Conservation (phyloP, 1,140 invertebrate species). For the Drosophila persimilis region DNA sequence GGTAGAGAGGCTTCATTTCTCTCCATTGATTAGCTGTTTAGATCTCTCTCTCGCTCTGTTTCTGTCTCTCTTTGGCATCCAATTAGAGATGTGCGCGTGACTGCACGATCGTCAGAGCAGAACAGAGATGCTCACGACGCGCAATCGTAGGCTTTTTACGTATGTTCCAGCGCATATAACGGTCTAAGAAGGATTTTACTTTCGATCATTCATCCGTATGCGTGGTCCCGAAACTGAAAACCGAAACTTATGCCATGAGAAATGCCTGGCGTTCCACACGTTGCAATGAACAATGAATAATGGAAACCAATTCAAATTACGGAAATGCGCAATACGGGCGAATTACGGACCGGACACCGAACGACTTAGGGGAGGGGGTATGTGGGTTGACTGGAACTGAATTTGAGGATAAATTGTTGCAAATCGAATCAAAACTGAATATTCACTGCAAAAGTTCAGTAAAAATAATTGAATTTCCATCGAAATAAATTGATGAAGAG, state of each 20-base stretch:
- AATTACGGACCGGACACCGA: too few species aligned
- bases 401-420: neutral
- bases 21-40: neutral
- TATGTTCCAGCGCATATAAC: conserved; percentile 1
- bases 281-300: conserved; percentile 9
- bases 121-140: neutral
- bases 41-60: neutral
- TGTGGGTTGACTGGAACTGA: neutral
- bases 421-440: neutral
- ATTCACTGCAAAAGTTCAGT: too few species aligned
- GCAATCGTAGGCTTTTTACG: conserved; percentile 5
- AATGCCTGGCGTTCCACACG: conserved; percentile 2
- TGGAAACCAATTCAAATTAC: conserved; percentile 22
- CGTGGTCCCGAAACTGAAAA: neutral
- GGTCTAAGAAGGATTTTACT: conserved; percentile 2
- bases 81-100: conserved; percentile 15
- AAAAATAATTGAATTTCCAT: neutral
- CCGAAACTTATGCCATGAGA: conserved; percentile 12
- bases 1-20: too few species aligned
- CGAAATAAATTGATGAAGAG: too few species aligned
- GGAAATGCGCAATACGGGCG: conserved; percentile 11
- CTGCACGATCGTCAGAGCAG: too few species aligned
- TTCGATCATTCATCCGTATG: conserved; percentile 8
- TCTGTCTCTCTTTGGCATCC: neutral
- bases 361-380: neutral